Conservation (phyloP, 2,113 vertebrate genomes). For the Capreolus pygargus region DNA sequence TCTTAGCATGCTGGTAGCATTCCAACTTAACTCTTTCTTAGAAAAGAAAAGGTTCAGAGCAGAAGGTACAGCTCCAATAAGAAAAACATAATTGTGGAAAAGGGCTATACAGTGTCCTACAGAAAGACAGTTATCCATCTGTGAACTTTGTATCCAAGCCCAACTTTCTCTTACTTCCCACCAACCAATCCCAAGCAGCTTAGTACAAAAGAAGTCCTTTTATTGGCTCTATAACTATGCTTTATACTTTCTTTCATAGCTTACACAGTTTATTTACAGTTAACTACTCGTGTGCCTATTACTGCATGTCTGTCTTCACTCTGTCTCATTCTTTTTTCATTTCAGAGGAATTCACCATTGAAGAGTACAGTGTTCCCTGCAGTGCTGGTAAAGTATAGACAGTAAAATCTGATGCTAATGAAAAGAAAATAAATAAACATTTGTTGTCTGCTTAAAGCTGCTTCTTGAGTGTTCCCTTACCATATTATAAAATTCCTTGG, state of each 20-base stretch:
- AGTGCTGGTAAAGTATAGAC: constrained; percentile 41
- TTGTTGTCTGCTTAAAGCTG: neutral
- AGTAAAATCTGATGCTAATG: neutral
- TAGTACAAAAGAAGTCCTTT: neutral
- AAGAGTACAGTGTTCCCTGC: constrained; percentile 68
- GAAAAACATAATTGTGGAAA: neutral
- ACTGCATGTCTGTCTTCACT: neutral
- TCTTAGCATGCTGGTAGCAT: neutral
- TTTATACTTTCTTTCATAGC: neutral
- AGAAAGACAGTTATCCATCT: neutral
- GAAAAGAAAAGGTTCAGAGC: neutral
- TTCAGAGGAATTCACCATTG: constrained; percentile 69
- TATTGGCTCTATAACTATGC: neutral
- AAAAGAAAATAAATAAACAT: neutral
- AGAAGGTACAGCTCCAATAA: neutral
- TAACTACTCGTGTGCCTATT: neutral
- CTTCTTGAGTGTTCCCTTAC: neutral
- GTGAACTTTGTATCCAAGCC: neutral
- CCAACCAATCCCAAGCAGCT: neutral
- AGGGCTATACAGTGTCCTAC: neutral
- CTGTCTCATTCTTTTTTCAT: neutral
- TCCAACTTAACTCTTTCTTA: neutral
- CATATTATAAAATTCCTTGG: neutral
- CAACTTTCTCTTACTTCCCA: neutral
- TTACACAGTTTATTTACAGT: neutral